phyloP scores from a whole-genome alignment of 2,113 vertebrate genomes.

The Rana temporaria region DNA sequence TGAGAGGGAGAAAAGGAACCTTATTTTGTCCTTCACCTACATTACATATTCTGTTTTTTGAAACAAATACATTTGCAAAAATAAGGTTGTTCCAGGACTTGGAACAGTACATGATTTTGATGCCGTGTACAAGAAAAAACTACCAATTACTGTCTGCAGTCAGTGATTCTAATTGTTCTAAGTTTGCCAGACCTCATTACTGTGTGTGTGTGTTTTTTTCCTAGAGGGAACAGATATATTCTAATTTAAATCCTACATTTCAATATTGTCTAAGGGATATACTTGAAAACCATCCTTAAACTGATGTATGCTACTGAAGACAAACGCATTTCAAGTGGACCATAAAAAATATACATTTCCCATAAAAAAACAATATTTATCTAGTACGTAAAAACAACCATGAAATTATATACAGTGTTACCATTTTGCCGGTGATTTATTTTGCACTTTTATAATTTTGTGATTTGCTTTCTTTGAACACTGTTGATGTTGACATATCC shows the following conservation, averaged over 20 bases:
- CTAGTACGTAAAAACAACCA: too few species aligned
- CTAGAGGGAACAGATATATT: conserved; percentile 33
- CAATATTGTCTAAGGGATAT: not conserved
- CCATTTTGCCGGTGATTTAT: too few species aligned
- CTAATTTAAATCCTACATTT: conserved; percentile 35
- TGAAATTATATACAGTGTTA: too few species aligned
- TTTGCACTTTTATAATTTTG: too few species aligned
- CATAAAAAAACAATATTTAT: too few species aligned
- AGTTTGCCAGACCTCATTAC: conserved; percentile 52
- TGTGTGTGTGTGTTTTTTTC: conserved; percentile 24
- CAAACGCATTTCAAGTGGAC: not conserved
- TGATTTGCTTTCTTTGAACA: too few species aligned
- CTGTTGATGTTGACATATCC: too few species aligned
- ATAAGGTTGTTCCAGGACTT: conserved; percentile 43
- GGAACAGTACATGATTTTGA: conserved; percentile 37
- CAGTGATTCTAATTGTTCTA: conserved; percentile 37
- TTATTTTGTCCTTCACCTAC: conserved; percentile 13
- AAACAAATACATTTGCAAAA: conserved; percentile 51
- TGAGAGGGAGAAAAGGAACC: conserved; percentile 20
- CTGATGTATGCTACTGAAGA: not conserved
- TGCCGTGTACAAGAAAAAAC: conserved; percentile 14
- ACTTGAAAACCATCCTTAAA: conserved; percentile 19
- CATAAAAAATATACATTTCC: not conserved
- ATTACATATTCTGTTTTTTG: conserved; percentile 45
- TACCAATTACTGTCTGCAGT: conserved; percentile 49